Percentiles rank a stretch among this genome's conserved stretches.
These are phyloP conservation scores for Drosophila quinaria DNA, from an alignment of 2,888 invertebrate species.

Conservation along the genomic window DNA sequence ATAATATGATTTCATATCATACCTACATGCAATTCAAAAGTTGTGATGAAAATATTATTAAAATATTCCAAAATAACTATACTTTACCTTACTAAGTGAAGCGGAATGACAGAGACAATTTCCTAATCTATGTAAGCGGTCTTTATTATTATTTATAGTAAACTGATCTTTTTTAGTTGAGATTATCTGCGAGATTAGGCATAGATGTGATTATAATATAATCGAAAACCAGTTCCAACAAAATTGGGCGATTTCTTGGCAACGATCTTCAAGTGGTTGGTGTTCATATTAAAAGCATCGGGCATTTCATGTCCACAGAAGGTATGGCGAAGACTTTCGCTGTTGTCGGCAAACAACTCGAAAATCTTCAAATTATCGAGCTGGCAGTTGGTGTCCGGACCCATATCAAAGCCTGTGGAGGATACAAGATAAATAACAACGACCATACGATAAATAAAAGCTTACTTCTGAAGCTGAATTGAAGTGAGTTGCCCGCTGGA, in stretches of 20 bases:
- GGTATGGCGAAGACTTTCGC: slow-evolving; percentile 80
- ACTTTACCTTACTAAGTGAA: no score
- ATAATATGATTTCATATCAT: neutral
- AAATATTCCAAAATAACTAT: no score
- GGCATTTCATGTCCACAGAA: slow-evolving; percentile 85
- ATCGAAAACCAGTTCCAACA: slow-evolving; percentile 89
- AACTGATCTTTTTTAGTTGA: neutral
- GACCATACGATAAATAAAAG: neutral
- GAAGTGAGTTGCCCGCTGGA: slow-evolving; percentile 83
- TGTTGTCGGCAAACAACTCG: slow-evolving; percentile 85
- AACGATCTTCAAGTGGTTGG: slow-evolving; percentile 85
- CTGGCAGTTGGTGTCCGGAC: slow-evolving; percentile 87
- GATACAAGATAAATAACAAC: fast-evolving
- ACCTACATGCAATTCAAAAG: no score
- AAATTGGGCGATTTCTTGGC: slow-evolving; percentile 89
- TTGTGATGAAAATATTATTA: no score
- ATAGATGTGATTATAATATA: slow-evolving; percentile 26
- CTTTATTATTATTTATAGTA: neutral
- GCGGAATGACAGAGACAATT: no score
- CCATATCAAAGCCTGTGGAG: slow-evolving; percentile 88
- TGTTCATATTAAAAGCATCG: slow-evolving; percentile 82
- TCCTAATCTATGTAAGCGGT: neutral
- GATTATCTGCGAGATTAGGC: neutral
- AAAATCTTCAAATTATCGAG: slow-evolving; percentile 89
- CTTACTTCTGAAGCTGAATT: slow-evolving; percentile 71